Conservation (phyloP, 2,113 vertebrate species). For the Cariama cristata region DNA sequence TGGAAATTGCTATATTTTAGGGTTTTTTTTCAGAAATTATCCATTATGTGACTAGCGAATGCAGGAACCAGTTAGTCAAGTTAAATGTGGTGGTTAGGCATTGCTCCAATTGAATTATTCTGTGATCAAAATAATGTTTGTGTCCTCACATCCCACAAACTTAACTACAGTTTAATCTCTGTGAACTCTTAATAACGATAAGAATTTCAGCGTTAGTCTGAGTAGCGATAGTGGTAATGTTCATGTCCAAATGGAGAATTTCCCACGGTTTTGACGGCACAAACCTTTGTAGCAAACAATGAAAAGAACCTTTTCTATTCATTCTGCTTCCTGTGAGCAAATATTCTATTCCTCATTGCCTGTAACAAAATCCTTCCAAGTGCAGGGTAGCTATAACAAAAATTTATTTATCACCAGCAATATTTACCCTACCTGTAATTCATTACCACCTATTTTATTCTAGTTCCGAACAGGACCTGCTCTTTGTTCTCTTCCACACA, state of each 20-base stretch:
- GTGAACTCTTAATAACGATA: background rate
- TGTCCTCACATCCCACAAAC: background rate
- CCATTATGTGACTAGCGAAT: background rate
- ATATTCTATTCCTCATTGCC: conserved; percentile 44
- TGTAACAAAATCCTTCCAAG: conserved; percentile 29
- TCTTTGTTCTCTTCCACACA: conserved; percentile 65
- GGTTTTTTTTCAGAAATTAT: background rate
- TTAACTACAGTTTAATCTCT: conserved; percentile 25
- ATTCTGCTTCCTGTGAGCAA: conserved; percentile 67
- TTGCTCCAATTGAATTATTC: background rate
- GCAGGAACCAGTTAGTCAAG: background rate
- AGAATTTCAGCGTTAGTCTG: background rate
- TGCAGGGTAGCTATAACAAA: conserved; percentile 36
- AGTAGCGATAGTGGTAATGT: background rate
- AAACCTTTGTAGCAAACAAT: conserved; percentile 39
- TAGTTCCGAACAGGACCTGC: background rate
- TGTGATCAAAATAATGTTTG: background rate
- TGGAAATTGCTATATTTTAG: background rate
- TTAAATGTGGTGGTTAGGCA: background rate
- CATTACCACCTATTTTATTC: conserved; percentile 50
- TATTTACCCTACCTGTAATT: conserved; percentile 70
- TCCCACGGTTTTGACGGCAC: conserved; percentile 61
- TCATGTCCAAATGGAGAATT: conserved; percentile 59
- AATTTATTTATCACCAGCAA: conserved; percentile 36
- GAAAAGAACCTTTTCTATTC: conserved; percentile 51